These are phyloP conservation scores for Theonella swinhoei DNA, from an alignment of 37 sponge, comb jelly and placozoan species.

Conservation along the genomic window DNA sequence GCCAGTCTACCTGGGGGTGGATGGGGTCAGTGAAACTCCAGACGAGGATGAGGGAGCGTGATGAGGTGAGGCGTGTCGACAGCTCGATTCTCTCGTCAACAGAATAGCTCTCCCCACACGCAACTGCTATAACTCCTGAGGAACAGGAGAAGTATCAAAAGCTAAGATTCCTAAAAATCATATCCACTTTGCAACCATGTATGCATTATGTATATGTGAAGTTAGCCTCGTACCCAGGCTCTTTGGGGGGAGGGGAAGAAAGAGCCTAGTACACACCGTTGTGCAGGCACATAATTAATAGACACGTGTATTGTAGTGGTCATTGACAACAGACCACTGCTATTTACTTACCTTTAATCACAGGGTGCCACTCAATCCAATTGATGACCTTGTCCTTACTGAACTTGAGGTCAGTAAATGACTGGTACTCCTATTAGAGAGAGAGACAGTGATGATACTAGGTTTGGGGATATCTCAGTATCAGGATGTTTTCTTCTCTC, in stretches of 20 bases:
- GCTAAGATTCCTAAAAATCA: no score
- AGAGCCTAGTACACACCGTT: background rate
- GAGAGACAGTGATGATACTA: background rate
- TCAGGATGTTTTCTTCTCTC: background rate
- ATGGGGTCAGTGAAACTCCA: constrained; percentile 99
- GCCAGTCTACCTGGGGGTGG: constrained; percentile 91
- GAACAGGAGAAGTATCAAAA: background rate
- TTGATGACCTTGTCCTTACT: constrained; percentile 94
- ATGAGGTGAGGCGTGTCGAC: constrained; percentile 57
- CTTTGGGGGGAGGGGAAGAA: background rate
- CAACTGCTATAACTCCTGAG: constrained; percentile 94
- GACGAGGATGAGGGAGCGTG: constrained; percentile 82
- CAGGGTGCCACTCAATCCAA: constrained; percentile 97
- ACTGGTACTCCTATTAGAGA: constrained; percentile 90
- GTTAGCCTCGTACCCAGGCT: no score
- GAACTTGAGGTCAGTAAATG: constrained; percentile 96
- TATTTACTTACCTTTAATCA: constrained; percentile 77
- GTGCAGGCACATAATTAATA: background rate
- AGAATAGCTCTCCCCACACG: constrained; percentile 86
- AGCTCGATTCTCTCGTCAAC: constrained; percentile 90
- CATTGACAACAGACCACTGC: background rate
- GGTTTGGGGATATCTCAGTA: background rate
- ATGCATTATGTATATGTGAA: background rate
- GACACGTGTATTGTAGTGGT: background rate
- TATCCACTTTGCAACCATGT: background rate